These are phyloP conservation scores for Polypterus senegalus DNA, from an alignment of 2,113 vertebrate genomes.

Conservation along the genomic window DNA sequence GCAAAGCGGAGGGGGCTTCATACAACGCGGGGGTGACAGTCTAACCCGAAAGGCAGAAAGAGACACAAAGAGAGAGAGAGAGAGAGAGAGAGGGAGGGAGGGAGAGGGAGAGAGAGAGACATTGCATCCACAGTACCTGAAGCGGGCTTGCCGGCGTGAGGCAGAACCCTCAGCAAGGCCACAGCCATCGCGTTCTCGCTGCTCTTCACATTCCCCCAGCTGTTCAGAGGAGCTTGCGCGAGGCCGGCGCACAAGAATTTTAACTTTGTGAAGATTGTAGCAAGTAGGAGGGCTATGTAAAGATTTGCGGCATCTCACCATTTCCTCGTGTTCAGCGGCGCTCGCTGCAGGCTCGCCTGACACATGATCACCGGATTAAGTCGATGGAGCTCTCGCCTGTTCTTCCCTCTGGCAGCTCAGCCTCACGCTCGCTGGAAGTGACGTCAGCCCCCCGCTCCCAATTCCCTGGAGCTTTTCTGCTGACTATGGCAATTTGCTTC, in stretches of 20 bases:
- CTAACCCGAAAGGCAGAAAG: too few relatives aligned
- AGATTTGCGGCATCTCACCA: slow-evolving; percentile 77
- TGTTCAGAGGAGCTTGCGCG: slow-evolving; percentile 39
- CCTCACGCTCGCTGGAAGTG: background rate
- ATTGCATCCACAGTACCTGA: slow-evolving; percentile 54
- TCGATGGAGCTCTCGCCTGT: background rate
- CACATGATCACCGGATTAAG: slow-evolving; percentile 56
- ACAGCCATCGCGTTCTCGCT: slow-evolving; percentile 26
- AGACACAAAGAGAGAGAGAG: background rate
- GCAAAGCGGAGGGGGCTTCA: too few relatives aligned
- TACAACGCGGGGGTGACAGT: too few relatives aligned
- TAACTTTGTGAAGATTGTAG: slow-evolving; percentile 67
- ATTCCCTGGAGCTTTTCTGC: background rate
- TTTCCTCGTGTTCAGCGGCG: slow-evolving; percentile 59
- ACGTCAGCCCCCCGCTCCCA: background rate
- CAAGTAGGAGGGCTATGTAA: slow-evolving; percentile 51
- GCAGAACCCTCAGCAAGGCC: slow-evolving; percentile 24
- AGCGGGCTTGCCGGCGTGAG: slow-evolving; percentile 51
- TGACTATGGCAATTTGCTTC: background rate
- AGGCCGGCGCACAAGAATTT: slow-evolving; percentile 55
- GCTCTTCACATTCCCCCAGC: slow-evolving; percentile 35
- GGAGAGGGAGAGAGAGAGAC: background rate
- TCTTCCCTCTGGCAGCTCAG: background rate
- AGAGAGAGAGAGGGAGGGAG: too few relatives aligned
- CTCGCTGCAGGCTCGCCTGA: slow-evolving; percentile 61